Evolutionary conservation across 2,113 vertebrate genomes (phyloP), one percentile per base, ranked within the genome.

Genomic region (Notothenia coriiceps): DNA sequence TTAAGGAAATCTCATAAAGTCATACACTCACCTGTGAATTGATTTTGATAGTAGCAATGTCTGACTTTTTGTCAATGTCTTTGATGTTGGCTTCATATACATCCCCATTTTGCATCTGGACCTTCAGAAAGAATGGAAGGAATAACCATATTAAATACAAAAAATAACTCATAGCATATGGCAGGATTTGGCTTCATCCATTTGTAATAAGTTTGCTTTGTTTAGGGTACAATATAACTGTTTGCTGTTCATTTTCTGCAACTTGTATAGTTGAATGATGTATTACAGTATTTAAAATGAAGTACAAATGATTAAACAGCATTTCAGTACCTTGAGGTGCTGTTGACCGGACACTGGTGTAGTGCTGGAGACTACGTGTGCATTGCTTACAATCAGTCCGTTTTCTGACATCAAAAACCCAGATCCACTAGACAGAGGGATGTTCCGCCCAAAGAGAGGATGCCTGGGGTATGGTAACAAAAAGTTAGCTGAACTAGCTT

Each of bases 1-100:
- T 43, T 33, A 12, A 65, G 52, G 35, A 63, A 51, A 52, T 64
- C 35, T 10, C 35, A 47, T 15, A 20, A 5, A 66, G 29, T 15
- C 11, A 47, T 40, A 18, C 33, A 33, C 95, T 92, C 74, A 98
- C 98, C 91, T 93, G 95, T 59, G 97, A 89, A 72, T 96, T 95
- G 85, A 98, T 96, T 91, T 97, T 96, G 91, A 99, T 97, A 46
- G 97, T 98, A 72, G 98, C 98, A 2, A 99, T 98, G 89, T 99
- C 98, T 0, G 96, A 96, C 82, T 98, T 99, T 87, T 97, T 97
- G 88, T 99, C 97, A 2, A 98, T 97, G 91, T 98, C 96, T 87
- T 93, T 96, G 85, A 99, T 97, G 17, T 87, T 95, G 69, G 98
- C 97, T 83, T 98, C 97, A 5, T 97, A 96, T 0, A 95, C 87